A percentile compares a stretch with the other conserved stretches of the same genome.
These are phyloP conservation scores for Neuroscelio doddi DNA, from an alignment of 2,888 invertebrate species.

Conservation along the genomic window DNA sequence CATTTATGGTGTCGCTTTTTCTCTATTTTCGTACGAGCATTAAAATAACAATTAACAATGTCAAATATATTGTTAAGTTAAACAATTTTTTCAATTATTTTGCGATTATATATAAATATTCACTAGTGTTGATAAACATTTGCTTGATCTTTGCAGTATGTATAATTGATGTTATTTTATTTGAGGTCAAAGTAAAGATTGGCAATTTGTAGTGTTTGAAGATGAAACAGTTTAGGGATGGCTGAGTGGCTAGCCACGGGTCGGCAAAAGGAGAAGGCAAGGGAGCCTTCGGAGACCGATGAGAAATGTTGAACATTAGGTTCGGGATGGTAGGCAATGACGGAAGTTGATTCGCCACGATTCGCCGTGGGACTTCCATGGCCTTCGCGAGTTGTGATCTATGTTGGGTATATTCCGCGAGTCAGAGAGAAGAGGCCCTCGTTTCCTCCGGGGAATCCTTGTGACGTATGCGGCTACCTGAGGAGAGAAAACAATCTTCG, in stretches of 20 bases:
- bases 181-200: no score
- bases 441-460: constrained; percentile 64
- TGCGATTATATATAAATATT: no score
- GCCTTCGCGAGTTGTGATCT: constrained; percentile 69
- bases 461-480: constrained; percentile 72
- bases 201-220: background rate
- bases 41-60: no score
- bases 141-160: no score
- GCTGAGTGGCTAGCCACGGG: constrained; percentile 44
- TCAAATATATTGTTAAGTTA: no score
- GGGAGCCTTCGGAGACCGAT: constrained; percentile 66
- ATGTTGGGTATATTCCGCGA: constrained; percentile 66
- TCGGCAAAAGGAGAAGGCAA: constrained; percentile 38
- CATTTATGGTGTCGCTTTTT: no score
- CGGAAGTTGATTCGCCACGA: constrained; percentile 71
- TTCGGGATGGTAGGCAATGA: constrained; percentile 69
- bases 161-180: no score
- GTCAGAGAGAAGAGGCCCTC: constrained; percentile 55
- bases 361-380: constrained; percentile 64
- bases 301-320: constrained; percentile 70
- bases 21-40: no score
- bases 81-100: no score
- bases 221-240: constrained; percentile 44
- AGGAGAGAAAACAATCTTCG: constrained; percentile 72
- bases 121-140: no score